These are phyloP conservation scores for Xylota sylvarum DNA, from an alignment of 2,888 invertebrate species.

Conservation along the genomic window DNA sequence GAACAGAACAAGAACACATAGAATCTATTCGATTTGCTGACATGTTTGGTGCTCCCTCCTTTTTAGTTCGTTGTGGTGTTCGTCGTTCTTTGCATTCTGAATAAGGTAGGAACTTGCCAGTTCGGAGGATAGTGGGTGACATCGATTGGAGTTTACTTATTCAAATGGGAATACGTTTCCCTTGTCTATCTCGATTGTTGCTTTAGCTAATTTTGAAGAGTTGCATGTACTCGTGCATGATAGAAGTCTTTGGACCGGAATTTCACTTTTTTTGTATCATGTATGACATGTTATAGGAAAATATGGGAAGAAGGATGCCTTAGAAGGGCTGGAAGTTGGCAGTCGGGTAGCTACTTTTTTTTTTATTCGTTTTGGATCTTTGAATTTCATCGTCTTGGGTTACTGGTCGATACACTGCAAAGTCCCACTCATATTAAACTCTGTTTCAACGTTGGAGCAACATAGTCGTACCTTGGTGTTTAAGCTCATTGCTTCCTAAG, in stretches of 20 bases:
- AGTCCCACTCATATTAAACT: too few species aligned
- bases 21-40: constrained; percentile 39
- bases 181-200: constrained; percentile 61
- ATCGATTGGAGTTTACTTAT: constrained; percentile 71
- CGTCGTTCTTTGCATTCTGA: constrained; percentile 38
- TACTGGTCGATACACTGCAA: too few species aligned
- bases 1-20: neutral
- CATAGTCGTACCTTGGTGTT: too few species aligned
- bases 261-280: constrained; percentile 4
- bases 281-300: neutral
- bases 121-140: constrained; percentile 11
- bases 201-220: constrained; percentile 69
- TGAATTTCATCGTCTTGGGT: too few species aligned
- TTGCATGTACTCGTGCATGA: constrained; percentile 65
- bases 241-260: constrained; percentile 54
- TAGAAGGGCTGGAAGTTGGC: too few species aligned
- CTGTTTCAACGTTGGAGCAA: too few species aligned
- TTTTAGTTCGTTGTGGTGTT: constrained; percentile 22
- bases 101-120: constrained; percentile 18
- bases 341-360: too few species aligned
- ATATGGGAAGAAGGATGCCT: neutral
- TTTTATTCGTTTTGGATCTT: too few species aligned
- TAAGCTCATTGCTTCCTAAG: too few species aligned
- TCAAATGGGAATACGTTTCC: constrained; percentile 54
- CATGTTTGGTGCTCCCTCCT: constrained; percentile 52